These are phyloP conservation scores for Meiosimyza decipiens DNA, from an alignment of 2,888 invertebrate genomes.

Conservation along the genomic window DNA sequence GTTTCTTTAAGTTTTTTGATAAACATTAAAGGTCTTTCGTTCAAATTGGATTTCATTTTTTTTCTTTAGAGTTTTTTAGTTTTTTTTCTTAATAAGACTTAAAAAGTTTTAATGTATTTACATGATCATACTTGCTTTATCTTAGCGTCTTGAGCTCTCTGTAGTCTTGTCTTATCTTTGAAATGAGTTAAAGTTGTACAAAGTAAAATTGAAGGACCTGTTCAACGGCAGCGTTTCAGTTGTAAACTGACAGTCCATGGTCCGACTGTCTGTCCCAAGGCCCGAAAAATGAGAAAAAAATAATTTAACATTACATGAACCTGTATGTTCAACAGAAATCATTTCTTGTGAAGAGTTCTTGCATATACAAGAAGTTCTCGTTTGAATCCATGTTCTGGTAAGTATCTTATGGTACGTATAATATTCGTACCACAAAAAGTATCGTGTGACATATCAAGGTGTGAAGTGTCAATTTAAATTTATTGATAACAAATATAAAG, in stretches of 20 bases:
- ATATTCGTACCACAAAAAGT: conserved; percentile 43
- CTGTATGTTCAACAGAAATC: conserved; percentile 64
- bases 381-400: conserved; percentile 26
- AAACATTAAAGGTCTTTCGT: conserved; percentile 38
- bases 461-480: conserved; percentile 66
- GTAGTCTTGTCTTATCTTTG: conserved; percentile 38
- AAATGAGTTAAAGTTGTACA: conserved; percentile 31
- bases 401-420: background rate
- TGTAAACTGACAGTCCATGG: conserved; percentile 8
- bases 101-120: conserved; percentile 51
- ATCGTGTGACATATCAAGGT: conserved; percentile 66
- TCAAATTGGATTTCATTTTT: background rate
- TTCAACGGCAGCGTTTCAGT: conserved; percentile 28
- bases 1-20: conserved; percentile 38
- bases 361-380: conserved; percentile 22
- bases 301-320: conserved; percentile 63
- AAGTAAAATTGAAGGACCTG: conserved; percentile 32
- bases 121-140: conserved; percentile 59
- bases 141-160: conserved; percentile 23
- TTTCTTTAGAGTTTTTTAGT: background rate
- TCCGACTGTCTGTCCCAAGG: background rate
- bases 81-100: conserved; percentile 9
- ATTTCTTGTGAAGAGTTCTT: conserved; percentile 41
- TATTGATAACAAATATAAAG: conserved; percentile 62
- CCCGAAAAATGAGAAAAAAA: conserved; percentile 42